Conservation (phyloP, 2,797 vertebrate genomes). For the Coccyzus lansbergi region DNA sequence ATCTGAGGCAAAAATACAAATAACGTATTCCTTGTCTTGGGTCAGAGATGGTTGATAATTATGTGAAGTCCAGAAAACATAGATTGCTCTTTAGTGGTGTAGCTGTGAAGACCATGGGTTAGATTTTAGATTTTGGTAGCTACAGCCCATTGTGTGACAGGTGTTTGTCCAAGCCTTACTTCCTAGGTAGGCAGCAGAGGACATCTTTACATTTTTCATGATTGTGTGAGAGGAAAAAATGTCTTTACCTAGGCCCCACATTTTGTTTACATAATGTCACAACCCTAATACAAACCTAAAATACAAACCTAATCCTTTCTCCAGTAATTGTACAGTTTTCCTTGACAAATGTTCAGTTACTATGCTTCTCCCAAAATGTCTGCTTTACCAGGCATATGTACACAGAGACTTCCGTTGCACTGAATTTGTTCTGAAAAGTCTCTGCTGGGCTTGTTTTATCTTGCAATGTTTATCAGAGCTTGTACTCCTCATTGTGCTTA, state of each 20-base stretch:
- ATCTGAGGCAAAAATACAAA: neutral
- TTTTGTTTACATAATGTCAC: neutral
- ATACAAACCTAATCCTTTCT: neutral
- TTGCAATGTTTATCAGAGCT: neutral
- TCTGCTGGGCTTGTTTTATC: neutral
- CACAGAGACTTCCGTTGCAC: neutral
- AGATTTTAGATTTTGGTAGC: neutral
- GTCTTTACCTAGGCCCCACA: neutral
- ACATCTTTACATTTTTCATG: neutral
- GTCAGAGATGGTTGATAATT: neutral
- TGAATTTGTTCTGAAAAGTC: neutral
- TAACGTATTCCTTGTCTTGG: neutral
- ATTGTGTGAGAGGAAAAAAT: neutral
- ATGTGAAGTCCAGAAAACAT: neutral
- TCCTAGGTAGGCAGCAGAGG: neutral
- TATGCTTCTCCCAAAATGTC: neutral
- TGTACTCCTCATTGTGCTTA: neutral
- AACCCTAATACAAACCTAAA: neutral
- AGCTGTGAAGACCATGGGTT: neutral
- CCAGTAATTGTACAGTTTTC: neutral
- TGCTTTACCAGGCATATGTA: accelerated
- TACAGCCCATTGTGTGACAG: neutral
- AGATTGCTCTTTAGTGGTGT: neutral
- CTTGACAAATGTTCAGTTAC: neutral
- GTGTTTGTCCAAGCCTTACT: neutral